Conservation (phyloP, 2,113 vertebrate species). For the Zootoca vivipara region DNA sequence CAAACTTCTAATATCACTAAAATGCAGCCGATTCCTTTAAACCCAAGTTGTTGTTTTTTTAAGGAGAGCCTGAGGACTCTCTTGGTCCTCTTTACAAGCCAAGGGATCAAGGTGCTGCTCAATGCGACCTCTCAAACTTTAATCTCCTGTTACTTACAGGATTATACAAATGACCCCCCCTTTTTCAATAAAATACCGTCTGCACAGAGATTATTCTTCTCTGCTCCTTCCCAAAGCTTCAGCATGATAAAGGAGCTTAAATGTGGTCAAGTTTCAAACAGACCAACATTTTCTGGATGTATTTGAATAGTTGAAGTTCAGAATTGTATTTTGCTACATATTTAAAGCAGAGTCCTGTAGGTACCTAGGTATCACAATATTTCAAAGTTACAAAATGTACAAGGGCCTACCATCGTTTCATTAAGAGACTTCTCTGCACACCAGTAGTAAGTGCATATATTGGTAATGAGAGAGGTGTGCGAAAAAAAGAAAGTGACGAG, state of each 20-base stretch:
- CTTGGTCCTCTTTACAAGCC: background rate
- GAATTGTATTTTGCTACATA: rapidly evolving
- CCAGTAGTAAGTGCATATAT: background rate
- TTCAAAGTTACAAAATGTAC: background rate
- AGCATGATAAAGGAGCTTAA: slow-evolving; percentile 31
- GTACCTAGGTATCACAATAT: background rate
- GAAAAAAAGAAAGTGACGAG: background rate
- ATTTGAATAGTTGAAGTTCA: background rate
- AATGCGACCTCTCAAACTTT: background rate
- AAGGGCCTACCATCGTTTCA: background rate
- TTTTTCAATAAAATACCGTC: background rate
- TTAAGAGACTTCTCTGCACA: rapidly evolving
- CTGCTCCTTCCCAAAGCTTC: background rate
- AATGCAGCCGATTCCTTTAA: background rate
- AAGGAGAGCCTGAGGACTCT: too few species aligned
- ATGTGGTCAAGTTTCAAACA: slow-evolving; percentile 17
- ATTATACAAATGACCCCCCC: background rate
- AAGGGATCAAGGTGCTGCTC: background rate
- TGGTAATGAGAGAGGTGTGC: background rate
- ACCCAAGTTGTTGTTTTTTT: background rate
- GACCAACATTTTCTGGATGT: slow-evolving; percentile 24
- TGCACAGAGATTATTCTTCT: slow-evolving; percentile 1
- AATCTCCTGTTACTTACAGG: background rate
- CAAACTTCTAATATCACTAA: background rate
- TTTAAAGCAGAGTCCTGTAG: background rate